Percentiles rank a stretch among this genome's conserved stretches.
Evolutionary conservation across 2,888 invertebrate species (phyloP).

Genomic region (Blera fallax): DNA sequence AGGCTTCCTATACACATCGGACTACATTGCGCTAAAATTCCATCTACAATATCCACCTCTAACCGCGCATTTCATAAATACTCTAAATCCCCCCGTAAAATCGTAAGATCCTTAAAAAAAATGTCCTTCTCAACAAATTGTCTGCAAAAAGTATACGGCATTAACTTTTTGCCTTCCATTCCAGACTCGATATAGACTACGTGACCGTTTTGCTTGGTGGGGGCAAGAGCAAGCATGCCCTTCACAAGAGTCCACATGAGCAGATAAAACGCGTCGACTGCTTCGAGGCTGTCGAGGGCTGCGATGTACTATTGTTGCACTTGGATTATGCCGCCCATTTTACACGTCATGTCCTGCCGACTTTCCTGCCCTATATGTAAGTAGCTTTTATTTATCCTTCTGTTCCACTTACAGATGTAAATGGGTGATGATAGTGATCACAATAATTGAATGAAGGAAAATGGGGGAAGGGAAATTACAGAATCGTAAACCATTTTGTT

Average conservation of each 20-base stretch:
- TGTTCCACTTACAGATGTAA: constrained; percentile 6
- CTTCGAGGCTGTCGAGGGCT: constrained; percentile 83
- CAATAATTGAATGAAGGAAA: constrained; percentile 72
- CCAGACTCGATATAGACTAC: constrained; percentile 84
- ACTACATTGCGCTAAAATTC: background rate
- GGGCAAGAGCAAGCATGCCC: constrained; percentile 84
- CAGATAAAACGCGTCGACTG: constrained; percentile 86
- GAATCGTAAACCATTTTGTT: background rate
- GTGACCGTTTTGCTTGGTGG: constrained; percentile 87
- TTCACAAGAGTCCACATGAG: constrained; percentile 86
- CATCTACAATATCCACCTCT: background rate
- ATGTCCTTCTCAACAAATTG: constrained; percentile 1
- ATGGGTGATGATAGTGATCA: constrained; percentile 77
- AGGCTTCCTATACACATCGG: too few relatives aligned
- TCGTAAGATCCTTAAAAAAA: background rate
- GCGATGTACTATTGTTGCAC: constrained; percentile 86
- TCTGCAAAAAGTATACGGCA: background rate
- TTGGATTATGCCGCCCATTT: constrained; percentile 84
- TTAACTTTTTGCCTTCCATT: constrained; percentile 68
- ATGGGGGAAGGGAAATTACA: background rate
- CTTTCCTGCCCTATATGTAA: constrained; percentile 83
- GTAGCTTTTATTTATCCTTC: constrained; percentile 74
- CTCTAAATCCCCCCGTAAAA: background rate
- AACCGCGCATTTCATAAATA: background rate
- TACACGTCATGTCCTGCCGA: constrained; percentile 86